Percentiles rank a stretch among this genome's conserved stretches.
Conservation (phyloP, 2,888 invertebrate genomes). For the Pterobdella sp. region DNA sequence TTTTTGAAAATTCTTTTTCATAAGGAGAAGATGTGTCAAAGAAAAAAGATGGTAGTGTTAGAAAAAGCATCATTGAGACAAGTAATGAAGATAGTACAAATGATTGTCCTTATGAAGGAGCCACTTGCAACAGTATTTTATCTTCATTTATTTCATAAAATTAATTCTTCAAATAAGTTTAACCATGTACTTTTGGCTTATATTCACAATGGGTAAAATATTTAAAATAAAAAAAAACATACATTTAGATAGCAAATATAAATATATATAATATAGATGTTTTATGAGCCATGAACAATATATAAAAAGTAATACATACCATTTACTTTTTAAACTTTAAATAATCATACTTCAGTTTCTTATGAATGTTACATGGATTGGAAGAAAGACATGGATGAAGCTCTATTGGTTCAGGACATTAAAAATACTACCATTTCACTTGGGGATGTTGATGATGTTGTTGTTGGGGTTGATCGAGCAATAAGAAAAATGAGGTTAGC, state of each 20-base stretch:
- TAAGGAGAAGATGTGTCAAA: slow-evolving; percentile 25
- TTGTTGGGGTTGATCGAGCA: neutral
- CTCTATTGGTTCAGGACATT: neutral
- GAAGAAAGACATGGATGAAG: too few relatives aligned
- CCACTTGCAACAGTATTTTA: slow-evolving; percentile 25
- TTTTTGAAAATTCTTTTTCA: neutral
- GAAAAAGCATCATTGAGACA: slow-evolving; percentile 20
- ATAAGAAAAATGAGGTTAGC: neutral
- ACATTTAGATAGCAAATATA: too few relatives aligned
- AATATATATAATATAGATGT: too few relatives aligned
- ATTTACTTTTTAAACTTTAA: too few relatives aligned
- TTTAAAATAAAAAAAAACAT: too few relatives aligned
- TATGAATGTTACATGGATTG: neutral
- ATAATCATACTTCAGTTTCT: neutral
- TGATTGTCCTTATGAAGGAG: slow-evolving; percentile 20
- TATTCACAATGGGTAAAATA: too few relatives aligned
- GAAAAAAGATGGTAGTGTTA: slow-evolving; percentile 25
- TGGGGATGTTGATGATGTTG: neutral
- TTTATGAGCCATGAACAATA: too few relatives aligned
- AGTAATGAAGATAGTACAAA: slow-evolving; percentile 7
- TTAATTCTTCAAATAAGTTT: too few relatives aligned
- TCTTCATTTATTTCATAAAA: too few relatives aligned
- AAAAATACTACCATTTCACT: neutral
- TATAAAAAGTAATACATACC: too few relatives aligned
- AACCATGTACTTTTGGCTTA: too few relatives aligned